Evolutionary conservation across 2,888 invertebrate species (phyloP).

Genomic region (Coelogynopora nodosa): DNA sequence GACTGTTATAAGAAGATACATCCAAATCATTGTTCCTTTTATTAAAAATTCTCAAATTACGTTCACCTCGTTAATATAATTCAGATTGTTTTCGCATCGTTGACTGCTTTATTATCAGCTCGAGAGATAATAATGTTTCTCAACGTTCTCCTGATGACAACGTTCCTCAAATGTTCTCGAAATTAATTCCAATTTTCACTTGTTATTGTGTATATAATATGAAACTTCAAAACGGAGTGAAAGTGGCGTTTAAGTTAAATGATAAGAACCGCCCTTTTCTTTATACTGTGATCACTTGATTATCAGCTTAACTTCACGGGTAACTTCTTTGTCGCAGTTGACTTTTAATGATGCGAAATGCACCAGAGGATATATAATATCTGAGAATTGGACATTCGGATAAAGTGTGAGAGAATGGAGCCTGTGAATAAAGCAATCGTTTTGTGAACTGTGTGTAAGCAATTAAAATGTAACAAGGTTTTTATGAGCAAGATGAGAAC

Average conservation of each 20-base stretch:
- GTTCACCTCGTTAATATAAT: background rate
- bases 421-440: background rate
- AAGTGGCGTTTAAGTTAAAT: too few relatives aligned
- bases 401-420: background rate
- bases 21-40: background rate
- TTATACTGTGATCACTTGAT: background rate
- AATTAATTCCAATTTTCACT: too few relatives aligned
- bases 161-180: too few relatives aligned
- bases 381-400: background rate
- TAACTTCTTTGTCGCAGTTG: background rate
- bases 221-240: too few relatives aligned
- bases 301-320: background rate
- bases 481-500: background rate
- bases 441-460: background rate
- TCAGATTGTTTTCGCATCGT: background rate
- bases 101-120: background rate
- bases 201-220: background rate
- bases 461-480: background rate
- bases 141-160: too few relatives aligned
- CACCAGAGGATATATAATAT: background rate
- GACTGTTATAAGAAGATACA: background rate
- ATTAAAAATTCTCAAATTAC: background rate
- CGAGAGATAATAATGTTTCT: background rate
- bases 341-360: background rate
- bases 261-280: background rate